Percentiles rank a stretch among this genome's conserved stretches.
phyloP scores from a whole-genome alignment of 2,113 vertebrate genomes.

The Eurystomus gularis region DNA sequence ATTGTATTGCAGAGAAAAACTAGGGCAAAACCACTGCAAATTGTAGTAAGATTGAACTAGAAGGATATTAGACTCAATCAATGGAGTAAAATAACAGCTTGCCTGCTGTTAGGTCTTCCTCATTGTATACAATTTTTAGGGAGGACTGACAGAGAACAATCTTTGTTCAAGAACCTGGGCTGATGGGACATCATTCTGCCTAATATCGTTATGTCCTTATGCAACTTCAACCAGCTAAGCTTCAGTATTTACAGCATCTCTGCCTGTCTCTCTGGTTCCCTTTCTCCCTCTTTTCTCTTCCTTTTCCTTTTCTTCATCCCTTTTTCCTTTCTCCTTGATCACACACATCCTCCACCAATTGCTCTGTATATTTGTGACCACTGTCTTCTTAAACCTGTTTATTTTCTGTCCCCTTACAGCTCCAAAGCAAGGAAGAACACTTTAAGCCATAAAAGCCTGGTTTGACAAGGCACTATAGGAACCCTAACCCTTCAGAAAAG shows the following conservation, averaged over 20 bases:
- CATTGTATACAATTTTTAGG: background rate
- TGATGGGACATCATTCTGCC: background rate
- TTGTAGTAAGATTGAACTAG: background rate
- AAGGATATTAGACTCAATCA: background rate
- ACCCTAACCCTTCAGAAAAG: background rate
- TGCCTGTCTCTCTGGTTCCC: background rate
- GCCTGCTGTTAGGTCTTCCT: background rate
- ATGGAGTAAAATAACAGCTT: background rate
- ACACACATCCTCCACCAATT: background rate
- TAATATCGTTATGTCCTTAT: background rate
- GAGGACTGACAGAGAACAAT: background rate
- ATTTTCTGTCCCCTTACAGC: background rate
- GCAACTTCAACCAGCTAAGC: background rate
- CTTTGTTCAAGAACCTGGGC: background rate
- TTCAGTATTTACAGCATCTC: background rate
- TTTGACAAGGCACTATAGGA: background rate
- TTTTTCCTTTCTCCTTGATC: background rate
- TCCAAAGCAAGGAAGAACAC: background rate
- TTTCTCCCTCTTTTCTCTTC: background rate
- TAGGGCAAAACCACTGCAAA: background rate
- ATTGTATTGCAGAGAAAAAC: slow-evolving; percentile 1
- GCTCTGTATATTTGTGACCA: background rate
- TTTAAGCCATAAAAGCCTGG: background rate
- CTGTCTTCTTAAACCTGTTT: background rate
- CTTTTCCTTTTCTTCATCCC: background rate